Conservation (phyloP, 2,797 vertebrate genomes). For the Hydrocynus forskahlii region DNA sequence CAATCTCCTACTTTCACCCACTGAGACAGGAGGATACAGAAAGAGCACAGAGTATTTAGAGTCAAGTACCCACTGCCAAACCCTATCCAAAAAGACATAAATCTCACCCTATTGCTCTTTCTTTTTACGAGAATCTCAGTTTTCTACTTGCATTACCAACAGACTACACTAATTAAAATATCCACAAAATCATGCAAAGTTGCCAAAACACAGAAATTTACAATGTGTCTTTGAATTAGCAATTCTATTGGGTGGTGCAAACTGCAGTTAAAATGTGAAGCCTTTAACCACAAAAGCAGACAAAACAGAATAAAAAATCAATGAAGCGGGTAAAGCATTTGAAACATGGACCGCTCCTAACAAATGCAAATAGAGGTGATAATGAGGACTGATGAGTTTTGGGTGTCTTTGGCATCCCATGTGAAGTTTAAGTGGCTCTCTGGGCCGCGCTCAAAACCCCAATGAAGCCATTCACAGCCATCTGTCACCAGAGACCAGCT, state of each 20-base stretch:
- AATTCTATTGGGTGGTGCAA: background rate
- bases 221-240: background rate
- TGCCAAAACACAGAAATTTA: background rate
- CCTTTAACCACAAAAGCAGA: slow-evolving; percentile 4
- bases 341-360: slow-evolving; percentile 35
- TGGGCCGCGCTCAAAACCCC: slow-evolving; percentile 38
- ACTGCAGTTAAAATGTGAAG: background rate
- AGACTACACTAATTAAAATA: slow-evolving; percentile 2
- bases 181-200: background rate
- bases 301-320: slow-evolving; percentile 9
- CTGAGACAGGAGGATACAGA: slow-evolving; percentile 44
- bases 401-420: slow-evolving; percentile 37
- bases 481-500: slow-evolving; percentile 54
- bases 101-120: background rate
- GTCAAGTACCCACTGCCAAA: slow-evolving; percentile 29
- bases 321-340: slow-evolving; percentile 35
- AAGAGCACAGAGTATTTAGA: slow-evolving; percentile 34
- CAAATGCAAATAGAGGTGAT: slow-evolving; percentile 36
- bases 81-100: slow-evolving; percentile 27
- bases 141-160: background rate
- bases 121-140: background rate
- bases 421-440: slow-evolving; percentile 54
- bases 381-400: slow-evolving; percentile 33
- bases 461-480: slow-evolving; percentile 52
- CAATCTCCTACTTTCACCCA: slow-evolving; percentile 45